These are phyloP conservation scores for Axea sp. DNA, from an alignment of 2,888 invertebrate genomes.

Conservation along the genomic window DNA sequence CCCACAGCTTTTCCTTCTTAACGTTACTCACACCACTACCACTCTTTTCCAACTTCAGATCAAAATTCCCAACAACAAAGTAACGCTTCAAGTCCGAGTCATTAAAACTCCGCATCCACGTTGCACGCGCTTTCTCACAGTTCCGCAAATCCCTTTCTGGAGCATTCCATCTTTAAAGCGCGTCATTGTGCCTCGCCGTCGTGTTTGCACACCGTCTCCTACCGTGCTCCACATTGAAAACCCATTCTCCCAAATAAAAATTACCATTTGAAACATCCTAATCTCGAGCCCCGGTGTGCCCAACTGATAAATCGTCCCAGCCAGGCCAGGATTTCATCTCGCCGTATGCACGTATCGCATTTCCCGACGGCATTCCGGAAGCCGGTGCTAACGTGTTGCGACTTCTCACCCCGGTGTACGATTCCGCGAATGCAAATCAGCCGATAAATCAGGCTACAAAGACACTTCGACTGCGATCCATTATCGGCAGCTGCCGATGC, in stretches of 20 bases:
- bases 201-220: conserved; percentile 15
- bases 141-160: no score
- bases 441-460: conserved; percentile 76
- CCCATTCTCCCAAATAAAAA: conserved; percentile 17
- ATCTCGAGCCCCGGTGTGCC: conserved; percentile 9
- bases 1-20: no score
- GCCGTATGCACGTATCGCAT: conserved; percentile 24
- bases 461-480: conserved; percentile 67
- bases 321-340: conserved; percentile 35
- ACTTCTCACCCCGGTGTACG: conserved; percentile 64
- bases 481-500: conserved; percentile 71
- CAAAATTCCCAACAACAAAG: no score
- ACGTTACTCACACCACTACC: no score
- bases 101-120: no score
- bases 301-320: conserved; percentile 50
- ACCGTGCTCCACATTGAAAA: conserved; percentile 12
- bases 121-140: no score
- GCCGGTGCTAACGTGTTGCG: conserved; percentile 60
- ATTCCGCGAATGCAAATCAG: conserved; percentile 75
- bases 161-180: not conserved
- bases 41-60: no score
- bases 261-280: conserved; percentile 49
- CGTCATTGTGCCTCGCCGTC: not conserved
- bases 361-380: conserved; percentile 51
- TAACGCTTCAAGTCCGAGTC: no score